Evolutionary conservation across 2,797 vertebrate genomes (phyloP).

Genomic region (Ceyx erithaca): DNA sequence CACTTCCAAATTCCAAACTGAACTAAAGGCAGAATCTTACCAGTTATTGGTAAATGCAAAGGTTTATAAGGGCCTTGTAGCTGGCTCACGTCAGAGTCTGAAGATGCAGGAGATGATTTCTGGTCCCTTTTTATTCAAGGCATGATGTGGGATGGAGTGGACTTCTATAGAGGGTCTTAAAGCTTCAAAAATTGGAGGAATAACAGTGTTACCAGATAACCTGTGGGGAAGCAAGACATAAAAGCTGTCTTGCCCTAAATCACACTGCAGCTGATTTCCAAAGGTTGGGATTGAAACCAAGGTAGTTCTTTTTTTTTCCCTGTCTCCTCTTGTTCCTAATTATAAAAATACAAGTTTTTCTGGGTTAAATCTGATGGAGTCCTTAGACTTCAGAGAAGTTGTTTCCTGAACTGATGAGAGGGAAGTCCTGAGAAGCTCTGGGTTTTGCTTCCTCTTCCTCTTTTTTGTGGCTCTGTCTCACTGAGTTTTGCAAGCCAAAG

Average conservation of each 20-base stretch:
- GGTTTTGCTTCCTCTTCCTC: slow-evolving; percentile 31
- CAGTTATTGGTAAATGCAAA: not conserved
- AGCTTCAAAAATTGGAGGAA: not conserved
- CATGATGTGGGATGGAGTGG: not conserved
- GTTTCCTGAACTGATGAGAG: not conserved
- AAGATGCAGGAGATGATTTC: not conserved
- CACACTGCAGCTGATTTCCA: not conserved
- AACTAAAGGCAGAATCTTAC: not conserved
- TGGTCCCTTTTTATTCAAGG: not conserved
- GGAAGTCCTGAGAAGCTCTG: not conserved
- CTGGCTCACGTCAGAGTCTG: not conserved
- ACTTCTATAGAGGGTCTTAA: not conserved
- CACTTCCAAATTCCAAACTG: not conserved
- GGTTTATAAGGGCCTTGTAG: not conserved
- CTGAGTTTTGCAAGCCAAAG: not conserved
- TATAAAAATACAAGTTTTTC: not conserved
- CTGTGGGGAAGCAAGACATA: not conserved
- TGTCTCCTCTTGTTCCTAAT: not conserved
- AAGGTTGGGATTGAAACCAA: not conserved
- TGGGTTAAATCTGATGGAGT: not conserved
- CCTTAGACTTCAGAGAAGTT: not conserved
- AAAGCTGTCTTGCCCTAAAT: not conserved
- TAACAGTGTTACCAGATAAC: not conserved
- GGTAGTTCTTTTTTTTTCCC: not conserved
- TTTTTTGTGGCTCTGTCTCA: not conserved